phyloP scores from a whole-genome alignment of 2,888 invertebrate genomes.

The Augochlorella aurata region DNA sequence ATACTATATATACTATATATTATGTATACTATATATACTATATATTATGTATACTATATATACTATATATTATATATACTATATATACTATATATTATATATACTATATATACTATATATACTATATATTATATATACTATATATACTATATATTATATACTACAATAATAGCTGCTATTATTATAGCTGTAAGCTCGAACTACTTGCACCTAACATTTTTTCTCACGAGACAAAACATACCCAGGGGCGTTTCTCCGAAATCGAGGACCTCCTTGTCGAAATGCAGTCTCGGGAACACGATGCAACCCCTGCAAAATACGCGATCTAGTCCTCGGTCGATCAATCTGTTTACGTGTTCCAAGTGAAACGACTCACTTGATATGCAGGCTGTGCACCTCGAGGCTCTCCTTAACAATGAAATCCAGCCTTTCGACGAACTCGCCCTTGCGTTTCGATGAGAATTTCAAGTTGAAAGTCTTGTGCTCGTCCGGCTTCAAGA shows the following conservation, averaged over 20 bases:
- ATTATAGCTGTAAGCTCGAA: no score
- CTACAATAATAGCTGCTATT: no score
- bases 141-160: no score
- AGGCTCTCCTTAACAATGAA: slow-evolving; percentile 85
- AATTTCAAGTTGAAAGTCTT: slow-evolving; percentile 84
- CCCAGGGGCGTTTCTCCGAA: slow-evolving; percentile 85
- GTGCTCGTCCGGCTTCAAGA: slow-evolving; percentile 83
- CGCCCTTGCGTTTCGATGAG: slow-evolving; percentile 84
- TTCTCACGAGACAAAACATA: slow-evolving; percentile 63
- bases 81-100: no score
- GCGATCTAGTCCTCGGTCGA: neutral
- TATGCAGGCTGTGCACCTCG: slow-evolving; percentile 83
- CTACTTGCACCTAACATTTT: neutral
- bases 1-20: no score
- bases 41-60: no score
- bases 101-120: no score
- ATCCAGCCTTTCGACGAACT: slow-evolving; percentile 85
- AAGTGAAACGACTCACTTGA: slow-evolving; percentile 82
- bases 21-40: no score
- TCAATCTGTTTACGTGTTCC: neutral
- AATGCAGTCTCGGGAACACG: slow-evolving; percentile 84
- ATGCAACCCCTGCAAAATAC: slow-evolving; percentile 84
- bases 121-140: no score
- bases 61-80: no score
- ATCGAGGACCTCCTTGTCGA: slow-evolving; percentile 83